Conservation (phyloP, 2,797 vertebrate species). For the Ataeniobius toweri region DNA sequence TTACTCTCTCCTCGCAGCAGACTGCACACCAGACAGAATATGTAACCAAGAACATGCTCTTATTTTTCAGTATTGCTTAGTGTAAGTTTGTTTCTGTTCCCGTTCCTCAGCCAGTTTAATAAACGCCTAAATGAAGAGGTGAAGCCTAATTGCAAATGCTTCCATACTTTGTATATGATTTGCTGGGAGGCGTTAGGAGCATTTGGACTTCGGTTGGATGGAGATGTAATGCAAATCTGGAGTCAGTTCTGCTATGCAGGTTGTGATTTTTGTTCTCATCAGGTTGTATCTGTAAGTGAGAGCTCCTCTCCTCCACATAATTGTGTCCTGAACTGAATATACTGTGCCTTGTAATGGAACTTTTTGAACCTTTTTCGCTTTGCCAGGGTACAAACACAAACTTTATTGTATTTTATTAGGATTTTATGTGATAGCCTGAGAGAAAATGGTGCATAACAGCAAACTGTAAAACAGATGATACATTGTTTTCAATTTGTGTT, state of each 20-base stretch:
- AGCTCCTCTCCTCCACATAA: not conserved
- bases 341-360: not conserved
- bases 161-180: not conserved
- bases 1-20: conserved; percentile 14
- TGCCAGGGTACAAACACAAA: not conserved
- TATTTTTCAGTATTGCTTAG: conserved; percentile 6
- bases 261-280: not conserved
- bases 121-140: not conserved
- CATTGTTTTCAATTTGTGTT: not conserved
- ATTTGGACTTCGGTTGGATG: not conserved
- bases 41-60: not conserved
- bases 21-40: not conserved
- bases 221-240: not conserved
- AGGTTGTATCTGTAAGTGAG: not conserved
- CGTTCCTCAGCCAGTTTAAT: not conserved
- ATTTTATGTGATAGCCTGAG: not conserved
- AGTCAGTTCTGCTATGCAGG: not conserved
- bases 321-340: not conserved
- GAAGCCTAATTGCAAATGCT: not conserved
- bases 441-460: not conserved
- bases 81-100: not conserved
- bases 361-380: not conserved
- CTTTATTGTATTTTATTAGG: not conserved
- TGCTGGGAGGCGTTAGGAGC: not conserved
- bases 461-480: not conserved